These are phyloP conservation scores for Amblyopsis rosae DNA, from an alignment of 2,113 vertebrate genomes.

Conservation along the genomic window DNA sequence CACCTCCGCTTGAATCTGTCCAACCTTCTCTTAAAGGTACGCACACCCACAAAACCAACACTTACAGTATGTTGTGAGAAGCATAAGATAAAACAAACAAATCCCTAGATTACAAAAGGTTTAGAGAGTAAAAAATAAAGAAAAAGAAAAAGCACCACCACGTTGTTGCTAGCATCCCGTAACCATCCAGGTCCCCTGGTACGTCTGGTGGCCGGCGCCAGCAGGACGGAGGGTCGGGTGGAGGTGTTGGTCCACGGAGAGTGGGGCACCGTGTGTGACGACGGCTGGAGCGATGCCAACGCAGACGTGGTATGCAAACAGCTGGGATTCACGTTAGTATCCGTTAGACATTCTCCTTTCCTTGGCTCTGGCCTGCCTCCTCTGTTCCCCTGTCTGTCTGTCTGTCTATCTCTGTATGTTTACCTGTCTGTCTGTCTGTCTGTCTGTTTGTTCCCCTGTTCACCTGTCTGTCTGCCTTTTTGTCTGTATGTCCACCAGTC, in stretches of 20 bases:
- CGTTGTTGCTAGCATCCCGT: too few species aligned
- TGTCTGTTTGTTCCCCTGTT: neutral
- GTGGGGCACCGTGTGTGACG: conserved; percentile 80
- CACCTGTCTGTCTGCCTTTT: neutral
- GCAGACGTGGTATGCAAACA: conserved; percentile 77
- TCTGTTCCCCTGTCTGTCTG: neutral
- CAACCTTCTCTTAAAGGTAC: too few species aligned
- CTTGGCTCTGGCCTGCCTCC: too few species aligned
- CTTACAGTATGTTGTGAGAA: too few species aligned
- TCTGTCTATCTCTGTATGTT: neutral
- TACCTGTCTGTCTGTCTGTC: neutral
- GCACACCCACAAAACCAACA: too few species aligned
- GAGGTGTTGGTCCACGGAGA: conserved; percentile 69
- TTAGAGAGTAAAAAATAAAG: too few species aligned
- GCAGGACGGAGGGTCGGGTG: conserved; percentile 73
- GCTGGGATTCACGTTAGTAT: conserved; percentile 71
- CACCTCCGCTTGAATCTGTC: too few species aligned
- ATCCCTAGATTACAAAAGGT: too few species aligned
- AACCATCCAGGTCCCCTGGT: conserved; percentile 59
- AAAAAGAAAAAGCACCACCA: too few species aligned
- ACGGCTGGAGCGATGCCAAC: conserved; percentile 73
- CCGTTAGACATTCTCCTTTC: neutral
- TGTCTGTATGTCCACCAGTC: too few species aligned
- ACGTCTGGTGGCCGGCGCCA: conserved; percentile 74
- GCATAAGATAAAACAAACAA: too few species aligned